Base-by-base conservation (phyloP, 2,113 vertebrate species). In the Perccottus glenii region DNA sequence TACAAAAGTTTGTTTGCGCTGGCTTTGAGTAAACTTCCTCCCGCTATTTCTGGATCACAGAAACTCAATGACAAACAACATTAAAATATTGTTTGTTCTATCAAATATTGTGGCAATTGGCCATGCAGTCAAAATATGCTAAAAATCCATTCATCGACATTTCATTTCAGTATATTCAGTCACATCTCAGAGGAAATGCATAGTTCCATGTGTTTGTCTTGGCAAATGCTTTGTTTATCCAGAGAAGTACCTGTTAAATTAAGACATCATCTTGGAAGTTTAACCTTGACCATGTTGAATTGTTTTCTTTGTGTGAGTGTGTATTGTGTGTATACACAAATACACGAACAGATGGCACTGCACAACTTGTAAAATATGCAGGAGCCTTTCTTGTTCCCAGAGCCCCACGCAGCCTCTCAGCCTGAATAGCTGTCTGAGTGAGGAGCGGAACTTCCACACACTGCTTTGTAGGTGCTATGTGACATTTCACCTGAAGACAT, bases 331-430 rank as follows among this genome's bases (percentile, higher is more conserved):
- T 59, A 12, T 8, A 36, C 58, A 70, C 46, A 38, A 85, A 12
- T 7, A 36, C 58, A 70, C 46, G 42, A 85, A 64, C 76, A 85
- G 70, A 80, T 83, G 87, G 81, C 40, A 36, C 46, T 55, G 67
- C 75, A 45, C 64, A 83, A 76, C 71, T 75, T 75, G 56, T 84
- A 70, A 85, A 86, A 86, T 88, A 87, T 84, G 69, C 66, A 85
- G 67, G 47, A 83, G 71, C 53, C 75, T 59, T 73, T 53, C 61
- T 76, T 52, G 36, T 70, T 45, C 60, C 46, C 48, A 64, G 60
- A 58, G 64, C 50, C 45, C 33, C 69, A 51, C 16, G 75, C 55
- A 5, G 68, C 66, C 70, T 51, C 16, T 77, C 55, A 5, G 68
- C 66, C 70, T 75, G 38, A 60, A 73, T 46, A 64, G 27, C 51